phyloP scores from a whole-genome alignment of 2,888 invertebrate genomes.

The Molanna angustata region DNA sequence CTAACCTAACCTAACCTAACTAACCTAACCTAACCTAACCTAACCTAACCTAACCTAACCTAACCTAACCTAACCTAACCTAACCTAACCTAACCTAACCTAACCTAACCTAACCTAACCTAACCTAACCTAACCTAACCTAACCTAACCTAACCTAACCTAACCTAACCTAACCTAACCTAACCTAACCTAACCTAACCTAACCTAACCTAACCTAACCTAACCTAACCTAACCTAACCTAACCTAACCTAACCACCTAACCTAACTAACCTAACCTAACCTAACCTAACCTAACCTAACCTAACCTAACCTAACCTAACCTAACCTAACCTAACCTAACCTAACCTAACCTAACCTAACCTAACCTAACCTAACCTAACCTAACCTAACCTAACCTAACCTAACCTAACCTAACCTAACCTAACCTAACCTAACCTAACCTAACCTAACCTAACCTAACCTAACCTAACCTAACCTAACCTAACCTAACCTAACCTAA shows the following conservation, averaged over 20 bases:
- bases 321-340: conserved; percentile 21
- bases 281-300: conserved; percentile 26
- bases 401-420: conserved; percentile 29
- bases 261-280: conserved; percentile 27
- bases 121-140: conserved; percentile 18
- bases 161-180: too few species aligned
- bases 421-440: conserved; percentile 29
- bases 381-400: conserved; percentile 27
- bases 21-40: conserved; percentile 19
- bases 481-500: conserved; percentile 11
- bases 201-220: conserved; percentile 27
- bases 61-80: conserved; percentile 15
- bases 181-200: too few species aligned
- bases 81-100: conserved; percentile 17
- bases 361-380: too few species aligned
- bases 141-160: conserved; percentile 18
- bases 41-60: conserved; percentile 25
- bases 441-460: conserved; percentile 27
- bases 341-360: conserved; percentile 17
- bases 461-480: conserved; percentile 11
- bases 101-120: conserved; percentile 16
- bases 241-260: conserved; percentile 22
- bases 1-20: conserved; percentile 20
- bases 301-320: conserved; percentile 19
- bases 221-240: too few species aligned